Evolutionary conservation across 2,797 vertebrate species (phyloP), one percentile per base, ranked within the genome.

Genomic region (Sebastes flavidus): DNA sequence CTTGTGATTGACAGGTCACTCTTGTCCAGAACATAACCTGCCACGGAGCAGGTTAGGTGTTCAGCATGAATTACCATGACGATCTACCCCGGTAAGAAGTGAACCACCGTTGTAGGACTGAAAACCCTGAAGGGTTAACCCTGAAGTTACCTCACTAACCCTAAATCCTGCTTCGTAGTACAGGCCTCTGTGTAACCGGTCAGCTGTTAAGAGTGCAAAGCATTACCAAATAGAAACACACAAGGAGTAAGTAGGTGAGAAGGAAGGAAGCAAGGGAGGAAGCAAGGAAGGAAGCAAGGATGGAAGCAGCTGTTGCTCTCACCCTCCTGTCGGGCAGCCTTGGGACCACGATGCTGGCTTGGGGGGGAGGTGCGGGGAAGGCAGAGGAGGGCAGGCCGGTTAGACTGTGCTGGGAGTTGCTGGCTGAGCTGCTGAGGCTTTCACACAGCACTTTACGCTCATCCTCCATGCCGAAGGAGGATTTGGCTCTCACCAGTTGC

Each of bases 361-460:
- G 80, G 34, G 86, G 81, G 65, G 56, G 20, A 11, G 69, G 1
- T 52, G 77, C 34, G 16, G 80, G 42, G 55, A 9, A 52, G 63
- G 72, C 66, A 36, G 65, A 29, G 49, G 22, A 2, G 30, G 49
- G 55, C 27, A 5, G 77, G 34, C 25, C 42, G 5, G 78, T 84
- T 80, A 95, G 89, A 65, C 91, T 95, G 82, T 73, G 83, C 84
- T 94, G 92, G 16, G 94, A 95, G 91, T 93, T 95, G 87, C 81
- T 93, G 87, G 92, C 79, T 16, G 94, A 95, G 91, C 92, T 94
- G 82, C 24, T 49, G 65, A 88, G 79, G 88, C 92, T 95, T 62
- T 91, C 75, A 25, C 85, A 92, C 52, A 95, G 84, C 7, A 69
- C 83, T 54, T 63, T 72, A 65, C 77, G 79, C 87, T 92, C 88